Conservation (phyloP, 2,113 vertebrate genomes). For the Phocoena sinus region DNA sequence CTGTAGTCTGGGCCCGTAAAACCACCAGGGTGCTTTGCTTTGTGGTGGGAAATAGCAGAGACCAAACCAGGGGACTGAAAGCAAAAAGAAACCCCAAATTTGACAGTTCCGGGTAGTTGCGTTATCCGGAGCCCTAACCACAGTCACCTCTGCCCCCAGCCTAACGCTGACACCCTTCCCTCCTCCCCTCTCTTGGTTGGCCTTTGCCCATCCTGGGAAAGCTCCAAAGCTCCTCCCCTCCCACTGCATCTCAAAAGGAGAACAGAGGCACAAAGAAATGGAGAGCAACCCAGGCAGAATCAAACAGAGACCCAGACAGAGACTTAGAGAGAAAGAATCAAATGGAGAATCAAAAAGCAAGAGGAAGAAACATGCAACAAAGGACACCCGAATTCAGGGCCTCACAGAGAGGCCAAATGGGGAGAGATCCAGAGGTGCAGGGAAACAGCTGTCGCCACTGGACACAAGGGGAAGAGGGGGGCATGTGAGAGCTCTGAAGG, state of each 20-base stretch:
- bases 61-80: constrained; percentile 37
- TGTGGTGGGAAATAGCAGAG: constrained; percentile 52
- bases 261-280: neutral
- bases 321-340: neutral
- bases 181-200: neutral
- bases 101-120: constrained; percentile 22
- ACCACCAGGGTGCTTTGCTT: constrained; percentile 34
- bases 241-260: neutral
- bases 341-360: neutral
- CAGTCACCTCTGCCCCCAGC: constrained; percentile 36
- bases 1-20: neutral
- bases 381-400: neutral
- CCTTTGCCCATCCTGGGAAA: constrained; percentile 35
- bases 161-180: constrained; percentile 9
- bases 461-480: neutral
- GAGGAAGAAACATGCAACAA: neutral
- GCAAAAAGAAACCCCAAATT: constrained; percentile 45
- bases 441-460: neutral
- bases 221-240: neutral
- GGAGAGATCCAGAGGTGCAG: neutral
- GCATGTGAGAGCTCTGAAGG: neutral
- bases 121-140: neutral
- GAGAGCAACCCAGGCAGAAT: neutral
- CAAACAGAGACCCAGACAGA: neutral
- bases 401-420: neutral